phyloP scores from a whole-genome alignment of 2,888 invertebrate species.

The Chaetogeoica ovagalla region DNA sequence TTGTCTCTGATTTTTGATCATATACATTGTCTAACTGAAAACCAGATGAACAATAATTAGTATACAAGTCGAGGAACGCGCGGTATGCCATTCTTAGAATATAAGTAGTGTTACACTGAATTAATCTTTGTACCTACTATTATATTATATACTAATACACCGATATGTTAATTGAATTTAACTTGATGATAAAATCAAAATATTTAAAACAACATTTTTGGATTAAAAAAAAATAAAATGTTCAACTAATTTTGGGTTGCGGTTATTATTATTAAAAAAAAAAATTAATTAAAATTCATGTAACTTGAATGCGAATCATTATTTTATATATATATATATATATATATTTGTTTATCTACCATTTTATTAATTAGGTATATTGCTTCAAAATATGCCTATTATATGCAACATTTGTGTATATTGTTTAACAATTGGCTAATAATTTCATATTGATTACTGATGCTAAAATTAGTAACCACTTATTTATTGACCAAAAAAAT shows the following conservation, averaged over 20 bases:
- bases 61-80: no score
- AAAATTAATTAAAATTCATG: slow-evolving; percentile 22
- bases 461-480: slow-evolving; percentile 49
- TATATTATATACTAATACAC: background rate
- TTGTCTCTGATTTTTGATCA: no score
- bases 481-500: slow-evolving; percentile 42
- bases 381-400: slow-evolving; percentile 41
- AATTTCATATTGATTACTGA: slow-evolving; percentile 35
- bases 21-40: no score
- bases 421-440: slow-evolving; percentile 50
- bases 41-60: no score
- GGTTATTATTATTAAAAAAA: slow-evolving; percentile 17
- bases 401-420: slow-evolving; percentile 29
- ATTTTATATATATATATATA: background rate
- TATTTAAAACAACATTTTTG: background rate
- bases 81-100: slow-evolving; percentile 15
- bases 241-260: background rate
- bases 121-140: slow-evolving; percentile 11
- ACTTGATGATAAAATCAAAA: slow-evolving; percentile 1
- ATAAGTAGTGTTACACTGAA: slow-evolving; percentile 19
- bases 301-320: slow-evolving; percentile 27
- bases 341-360: slow-evolving; percentile 17
- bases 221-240: background rate
- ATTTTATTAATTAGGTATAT: slow-evolving; percentile 39
- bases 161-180: background rate